Base-by-base conservation (phyloP, 2,113 vertebrate genomes). In the Rhinogobius similis region DNA sequence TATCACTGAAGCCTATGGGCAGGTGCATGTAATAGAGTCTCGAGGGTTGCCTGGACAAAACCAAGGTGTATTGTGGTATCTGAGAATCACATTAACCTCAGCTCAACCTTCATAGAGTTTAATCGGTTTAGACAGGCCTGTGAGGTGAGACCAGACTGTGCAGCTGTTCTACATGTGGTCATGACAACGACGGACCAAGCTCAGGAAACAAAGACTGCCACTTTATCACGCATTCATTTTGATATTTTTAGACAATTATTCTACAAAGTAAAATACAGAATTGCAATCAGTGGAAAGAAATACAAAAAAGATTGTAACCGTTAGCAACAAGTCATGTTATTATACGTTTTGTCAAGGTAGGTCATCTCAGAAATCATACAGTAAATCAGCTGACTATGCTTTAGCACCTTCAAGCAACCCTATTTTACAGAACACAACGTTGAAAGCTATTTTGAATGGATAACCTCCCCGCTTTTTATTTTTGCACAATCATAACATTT, bases 51-150 rank as follows among this genome's bases (percentile, higher is more conserved):
- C 29, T n/a, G 18, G 16, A 36, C 58, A 61, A 61, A 61, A 61
- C 29, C 18, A 20, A 36, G 58, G 20, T 61, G 27, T 20, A 61
- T 36, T 61, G 58, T 61, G 27, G 27, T 61, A 36, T 61, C 27
- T n/a, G 29, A 32, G 9, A 38, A 61, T 61, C 58, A 61, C 16
- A 61, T 61, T 61, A 73, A 50, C 70, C 61, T 67, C 77, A 39
- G 56, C 27, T 21, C 29, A 64, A 72, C 27, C 41, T 59, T 62
- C 32, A 65, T 9, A 32, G 58, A n/a, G 27, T 61, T 61, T 36
- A 61, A 61, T 61, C 58, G 27, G 58, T 61, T 61, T 61, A 61
- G 58, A 61, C 27, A 61, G 58, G 58, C 58, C 29, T 61, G 29
- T 36, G 55, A 61, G 58, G 58, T 9, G 58, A 61, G 29, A 61